Evolutionary conservation across 2,113 vertebrate genomes (phyloP).

Genomic region (Oreochromis spilurus): DNA sequence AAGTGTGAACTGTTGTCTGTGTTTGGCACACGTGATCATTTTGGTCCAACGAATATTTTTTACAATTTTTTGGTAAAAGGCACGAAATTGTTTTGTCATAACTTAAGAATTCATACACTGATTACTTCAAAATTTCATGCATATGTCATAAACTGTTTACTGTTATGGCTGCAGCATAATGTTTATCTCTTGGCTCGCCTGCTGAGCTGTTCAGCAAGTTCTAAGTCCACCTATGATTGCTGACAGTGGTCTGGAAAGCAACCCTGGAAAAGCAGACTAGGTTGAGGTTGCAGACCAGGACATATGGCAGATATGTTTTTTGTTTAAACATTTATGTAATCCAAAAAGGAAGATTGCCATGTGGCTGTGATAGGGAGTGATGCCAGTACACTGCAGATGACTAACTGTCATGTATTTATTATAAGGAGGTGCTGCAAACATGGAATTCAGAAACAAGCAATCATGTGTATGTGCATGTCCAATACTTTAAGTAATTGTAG

Average conservation of each 20-base stretch:
- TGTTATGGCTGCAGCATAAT: not conserved
- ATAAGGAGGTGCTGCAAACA: not conserved
- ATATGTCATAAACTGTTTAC: not conserved
- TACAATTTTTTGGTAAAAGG: not conserved
- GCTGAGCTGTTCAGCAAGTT: not conserved
- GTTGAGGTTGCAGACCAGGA: not conserved
- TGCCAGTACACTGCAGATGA: not conserved
- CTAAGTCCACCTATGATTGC: not conserved
- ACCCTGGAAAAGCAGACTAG: not conserved
- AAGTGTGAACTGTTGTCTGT: not conserved
- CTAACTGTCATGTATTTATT: not conserved
- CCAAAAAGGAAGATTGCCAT: not conserved
- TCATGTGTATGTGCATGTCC: not conserved
- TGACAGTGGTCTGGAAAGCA: not conserved
- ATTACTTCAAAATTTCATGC: not conserved
- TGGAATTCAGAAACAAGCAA: not conserved
- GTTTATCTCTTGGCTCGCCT: not conserved
- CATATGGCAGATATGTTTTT: not conserved
- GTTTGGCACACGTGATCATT: not conserved
- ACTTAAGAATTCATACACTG: not conserved
- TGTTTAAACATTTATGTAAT: not conserved
- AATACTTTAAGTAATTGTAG: not conserved
- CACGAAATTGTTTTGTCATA: accelerated
- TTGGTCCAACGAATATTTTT: not conserved
- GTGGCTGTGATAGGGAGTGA: not conserved